Percentiles rank a stretch among this genome's conserved stretches.
Conservation (phyloP, 2,113 vertebrate species). For the Brevimyrus niger region DNA sequence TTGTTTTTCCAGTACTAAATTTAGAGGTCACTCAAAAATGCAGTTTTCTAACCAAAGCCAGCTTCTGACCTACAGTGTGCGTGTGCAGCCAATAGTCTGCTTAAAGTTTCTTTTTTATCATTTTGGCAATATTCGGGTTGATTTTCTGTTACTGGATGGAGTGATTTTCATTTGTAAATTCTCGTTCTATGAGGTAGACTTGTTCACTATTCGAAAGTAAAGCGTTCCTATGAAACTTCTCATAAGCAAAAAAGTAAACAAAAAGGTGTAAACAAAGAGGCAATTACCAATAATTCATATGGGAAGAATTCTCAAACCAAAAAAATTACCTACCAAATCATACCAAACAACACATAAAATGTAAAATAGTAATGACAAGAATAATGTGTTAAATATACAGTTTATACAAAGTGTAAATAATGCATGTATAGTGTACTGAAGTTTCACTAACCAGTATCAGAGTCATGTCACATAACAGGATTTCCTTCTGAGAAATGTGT, state of each 20-base stretch:
- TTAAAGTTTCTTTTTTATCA: too few relatives aligned
- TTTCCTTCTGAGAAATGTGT: neutral
- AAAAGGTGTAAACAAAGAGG: neutral
- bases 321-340: neutral
- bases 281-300: neutral
- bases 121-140: too few relatives aligned
- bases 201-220: neutral
- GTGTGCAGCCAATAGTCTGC: too few relatives aligned
- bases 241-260: neutral
- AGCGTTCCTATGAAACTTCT: neutral
- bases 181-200: too few relatives aligned
- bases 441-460: neutral
- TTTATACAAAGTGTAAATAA: neutral
- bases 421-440: neutral
- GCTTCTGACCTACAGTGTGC: too few relatives aligned
- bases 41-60: neutral
- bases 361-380: neutral
- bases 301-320: neutral
- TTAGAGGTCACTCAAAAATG: neutral
- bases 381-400: neutral
- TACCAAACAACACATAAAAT: neutral
- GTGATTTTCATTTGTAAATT: too few relatives aligned
- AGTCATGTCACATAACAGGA: neutral
- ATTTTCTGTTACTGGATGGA: too few relatives aligned
- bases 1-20: neutral